Evolutionary conservation across 2,797 vertebrate genomes (phyloP), one percentile per base, ranked within the genome.

Genomic region (Liparis tanakae): DNA sequence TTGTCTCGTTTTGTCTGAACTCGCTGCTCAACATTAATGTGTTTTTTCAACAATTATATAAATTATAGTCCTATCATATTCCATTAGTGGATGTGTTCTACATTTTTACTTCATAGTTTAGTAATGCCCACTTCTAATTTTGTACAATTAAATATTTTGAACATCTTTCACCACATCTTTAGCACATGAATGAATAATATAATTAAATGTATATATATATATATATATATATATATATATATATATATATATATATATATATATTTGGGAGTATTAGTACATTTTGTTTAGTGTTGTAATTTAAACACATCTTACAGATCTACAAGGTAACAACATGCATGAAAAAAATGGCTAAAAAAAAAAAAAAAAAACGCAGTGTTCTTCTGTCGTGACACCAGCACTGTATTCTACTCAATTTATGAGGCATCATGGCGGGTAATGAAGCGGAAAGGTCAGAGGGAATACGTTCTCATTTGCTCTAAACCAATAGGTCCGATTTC

Each of bases 401-500:
- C 65, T 76, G 75, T 78, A 78, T 81, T 87, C 80, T 65, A 69
- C 67, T 83, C 85, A 72, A 70, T 91, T 89, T 89, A 86, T 86
- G 74, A 87, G 85, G 78, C 55, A 87, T 88, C 82, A 88, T 66
- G 71, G 64, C 30, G 33, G 72, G 89, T 91, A 93, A 93, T 92
- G 88, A 90, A 89, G 89, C 74, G 48, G 86, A 91, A 91, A 93
- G 91, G 87, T 90, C 89, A 85, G 82, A 74, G 80, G 60, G 78
- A 81, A 86, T 87, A 84, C 91, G 85, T 82, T 89, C 86, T 87
- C 73, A 92, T 91, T 85, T 63, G 59, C 83, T 77, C 72, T 87
- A 88, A 93, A 89, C 82, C 86, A 86, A 85, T 87, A 89, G 90
- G 91, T 89, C 85, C 88, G 51, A 81, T 89, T 90, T 83, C 88